Evolutionary conservation across 2,888 invertebrate genomes (phyloP).

Genomic region (Drosophila ustulata): DNA sequence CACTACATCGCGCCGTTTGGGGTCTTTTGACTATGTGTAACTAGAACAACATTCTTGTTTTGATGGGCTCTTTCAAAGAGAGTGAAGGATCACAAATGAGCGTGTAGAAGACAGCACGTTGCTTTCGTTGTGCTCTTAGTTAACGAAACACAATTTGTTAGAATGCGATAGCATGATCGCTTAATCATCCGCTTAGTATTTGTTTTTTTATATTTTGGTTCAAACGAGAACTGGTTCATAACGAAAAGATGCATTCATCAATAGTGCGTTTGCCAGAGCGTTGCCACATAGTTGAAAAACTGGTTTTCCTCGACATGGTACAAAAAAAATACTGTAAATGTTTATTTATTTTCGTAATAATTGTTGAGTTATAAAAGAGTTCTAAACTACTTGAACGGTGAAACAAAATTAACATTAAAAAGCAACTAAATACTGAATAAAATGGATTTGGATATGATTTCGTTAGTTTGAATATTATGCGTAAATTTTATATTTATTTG

Average conservation of each 20-base stretch:
- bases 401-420: no score
- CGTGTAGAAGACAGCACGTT: constrained; percentile 40
- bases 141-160: constrained; percentile 24
- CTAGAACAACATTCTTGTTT: constrained; percentile 48
- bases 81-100: constrained; percentile 42
- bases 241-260: constrained; percentile 53
- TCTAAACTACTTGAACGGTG: no score
- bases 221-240: constrained; percentile 49
- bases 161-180: constrained; percentile 40
- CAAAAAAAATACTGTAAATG: not conserved
- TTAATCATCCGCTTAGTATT: constrained; percentile 53
- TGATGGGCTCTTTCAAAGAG: constrained; percentile 36
- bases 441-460: no score
- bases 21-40: constrained; percentile 58
- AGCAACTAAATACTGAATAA: no score
- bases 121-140: constrained; percentile 26
- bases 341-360: not conserved
- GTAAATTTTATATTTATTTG: no score
- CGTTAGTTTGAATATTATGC: no score
- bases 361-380: no score
- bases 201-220: constrained; percentile 27
- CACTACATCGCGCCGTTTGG: constrained; percentile 56
- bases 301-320: not conserved
- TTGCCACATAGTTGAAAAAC: constrained; percentile 44
- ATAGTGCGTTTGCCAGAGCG: constrained; percentile 35